A percentile compares a stretch with the other conserved stretches of the same genome.
These are phyloP conservation scores for Cheilinus undulatus DNA, from an alignment of 2,113 vertebrate genomes.

Conservation along the genomic window DNA sequence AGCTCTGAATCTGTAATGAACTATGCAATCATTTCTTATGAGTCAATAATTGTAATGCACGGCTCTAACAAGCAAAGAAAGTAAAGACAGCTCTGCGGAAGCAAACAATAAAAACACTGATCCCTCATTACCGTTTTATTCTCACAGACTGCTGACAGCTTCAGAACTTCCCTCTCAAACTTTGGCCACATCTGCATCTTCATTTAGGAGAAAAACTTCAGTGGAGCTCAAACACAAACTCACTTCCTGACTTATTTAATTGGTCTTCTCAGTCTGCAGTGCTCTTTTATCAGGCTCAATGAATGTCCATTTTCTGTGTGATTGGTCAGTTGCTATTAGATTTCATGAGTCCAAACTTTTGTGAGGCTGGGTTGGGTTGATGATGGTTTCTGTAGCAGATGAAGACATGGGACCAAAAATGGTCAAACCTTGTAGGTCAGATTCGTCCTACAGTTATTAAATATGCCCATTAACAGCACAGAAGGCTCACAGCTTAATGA, in stretches of 20 bases:
- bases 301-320: too few relatives aligned
- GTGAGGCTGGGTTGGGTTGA: too few relatives aligned
- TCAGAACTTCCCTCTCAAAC: not conserved
- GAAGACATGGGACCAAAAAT: too few relatives aligned
- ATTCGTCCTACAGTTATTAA: too few relatives aligned
- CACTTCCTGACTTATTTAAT: not conserved
- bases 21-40: constrained; percentile 14
- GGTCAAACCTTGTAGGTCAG: too few relatives aligned
- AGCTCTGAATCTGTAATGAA: constrained; percentile 25
- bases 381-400: too few relatives aligned
- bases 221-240: not conserved
- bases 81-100: not conserved
- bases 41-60: constrained; percentile 21
- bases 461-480: too few relatives aligned
- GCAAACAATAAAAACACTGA: not conserved
- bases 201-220: not conserved
- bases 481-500: too few relatives aligned
- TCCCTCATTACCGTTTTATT: not conserved
- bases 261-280: too few relatives aligned
- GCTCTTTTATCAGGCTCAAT: too few relatives aligned
- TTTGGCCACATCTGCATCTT: not conserved
- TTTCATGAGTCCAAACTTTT: too few relatives aligned
- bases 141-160: not conserved
- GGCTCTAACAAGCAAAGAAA: not conserved
- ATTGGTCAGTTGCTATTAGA: too few relatives aligned